A percentile compares a stretch with the other conserved stretches of the same genome.
Evolutionary conservation across 2,797 vertebrate genomes (phyloP).

Genomic region (Hippoglossus hippoglossus): DNA sequence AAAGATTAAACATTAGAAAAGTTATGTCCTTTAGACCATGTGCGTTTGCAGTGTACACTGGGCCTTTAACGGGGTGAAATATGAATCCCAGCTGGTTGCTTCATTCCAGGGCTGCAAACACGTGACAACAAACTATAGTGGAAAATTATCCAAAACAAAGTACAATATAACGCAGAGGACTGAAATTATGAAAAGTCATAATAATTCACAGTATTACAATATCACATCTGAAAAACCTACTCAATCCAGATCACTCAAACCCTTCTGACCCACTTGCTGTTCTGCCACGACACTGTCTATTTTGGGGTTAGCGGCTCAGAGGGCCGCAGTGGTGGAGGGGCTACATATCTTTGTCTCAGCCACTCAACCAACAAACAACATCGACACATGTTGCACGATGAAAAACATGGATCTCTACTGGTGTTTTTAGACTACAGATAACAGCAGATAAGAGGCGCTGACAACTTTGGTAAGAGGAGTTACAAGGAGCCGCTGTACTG

Average conservation of each 20-base stretch:
- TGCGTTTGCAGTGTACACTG: slow-evolving; percentile 29
- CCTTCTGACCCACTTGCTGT: slow-evolving; percentile 68
- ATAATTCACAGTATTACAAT: slow-evolving; percentile 4
- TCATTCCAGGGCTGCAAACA: slow-evolving; percentile 54
- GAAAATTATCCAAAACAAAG: slow-evolving; percentile 16
- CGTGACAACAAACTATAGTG: slow-evolving; percentile 34
- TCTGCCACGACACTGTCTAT: slow-evolving; percentile 80
- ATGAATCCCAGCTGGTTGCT: slow-evolving; percentile 64
- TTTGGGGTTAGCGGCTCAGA: slow-evolving; percentile 81
- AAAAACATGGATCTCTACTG: slow-evolving; percentile 59
- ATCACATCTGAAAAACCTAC: slow-evolving; percentile 8
- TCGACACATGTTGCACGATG: slow-evolving; percentile 51
- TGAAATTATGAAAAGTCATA: not conserved
- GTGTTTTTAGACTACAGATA: slow-evolving; percentile 55
- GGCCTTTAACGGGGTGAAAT: slow-evolving; percentile 81
- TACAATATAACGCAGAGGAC: not conserved
- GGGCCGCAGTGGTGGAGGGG: slow-evolving; percentile 61
- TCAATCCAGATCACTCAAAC: slow-evolving; percentile 21
- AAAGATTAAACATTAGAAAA: not conserved
- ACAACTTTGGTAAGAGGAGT: slow-evolving; percentile 67
- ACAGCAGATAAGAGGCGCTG: slow-evolving; percentile 44
- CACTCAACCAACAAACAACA: slow-evolving; percentile 25
- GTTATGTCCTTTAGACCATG: slow-evolving; percentile 4
- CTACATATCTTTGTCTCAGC: slow-evolving; percentile 73
- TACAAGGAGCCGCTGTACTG: not conserved